phyloP scores from a whole-genome alignment of 2,888 invertebrate genomes.

The Melipona beecheii region DNA sequence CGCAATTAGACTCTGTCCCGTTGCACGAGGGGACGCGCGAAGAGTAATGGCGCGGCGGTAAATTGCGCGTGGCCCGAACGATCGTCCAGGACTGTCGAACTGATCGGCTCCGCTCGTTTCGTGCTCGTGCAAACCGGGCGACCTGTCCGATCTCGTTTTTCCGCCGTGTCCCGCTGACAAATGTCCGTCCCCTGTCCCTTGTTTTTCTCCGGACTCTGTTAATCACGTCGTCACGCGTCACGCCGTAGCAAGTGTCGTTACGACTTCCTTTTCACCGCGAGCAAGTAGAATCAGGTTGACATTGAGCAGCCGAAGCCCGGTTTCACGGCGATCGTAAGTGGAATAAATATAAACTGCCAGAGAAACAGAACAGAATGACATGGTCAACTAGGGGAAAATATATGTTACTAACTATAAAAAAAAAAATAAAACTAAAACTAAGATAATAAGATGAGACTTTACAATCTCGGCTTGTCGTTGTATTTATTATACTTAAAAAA shows the following conservation, averaged over 20 bases:
- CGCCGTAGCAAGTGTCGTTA: slow-evolving; percentile 38
- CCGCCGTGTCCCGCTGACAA: slow-evolving; percentile 36
- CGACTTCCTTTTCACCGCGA: slow-evolving; percentile 32
- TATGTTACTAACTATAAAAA: no score
- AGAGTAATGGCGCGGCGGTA: slow-evolving; percentile 70
- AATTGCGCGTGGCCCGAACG: slow-evolving; percentile 66
- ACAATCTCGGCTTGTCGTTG: no score
- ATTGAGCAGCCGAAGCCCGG: no score
- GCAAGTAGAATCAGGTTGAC: not conserved
- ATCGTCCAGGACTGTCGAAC: slow-evolving; percentile 42
- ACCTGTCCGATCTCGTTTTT: slow-evolving; percentile 46
- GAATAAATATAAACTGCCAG: no score
- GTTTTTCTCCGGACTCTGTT: slow-evolving; percentile 30
- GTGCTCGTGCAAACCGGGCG: slow-evolving; percentile 24
- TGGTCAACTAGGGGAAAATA: no score
- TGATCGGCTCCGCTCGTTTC: not conserved
- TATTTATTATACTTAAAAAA: no score
- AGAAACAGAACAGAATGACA: no score
- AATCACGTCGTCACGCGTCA: slow-evolving; percentile 44
- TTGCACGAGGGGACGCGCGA: slow-evolving; percentile 69
- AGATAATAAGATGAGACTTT: no score
- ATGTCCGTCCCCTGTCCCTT: slow-evolving; percentile 21
- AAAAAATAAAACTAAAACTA: no score
- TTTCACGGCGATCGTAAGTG: no score
- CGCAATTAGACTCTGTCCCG: slow-evolving; percentile 74